Evolutionary conservation across 2,113 vertebrate species (phyloP).

Genomic region (Phoenicopterus ruber): DNA sequence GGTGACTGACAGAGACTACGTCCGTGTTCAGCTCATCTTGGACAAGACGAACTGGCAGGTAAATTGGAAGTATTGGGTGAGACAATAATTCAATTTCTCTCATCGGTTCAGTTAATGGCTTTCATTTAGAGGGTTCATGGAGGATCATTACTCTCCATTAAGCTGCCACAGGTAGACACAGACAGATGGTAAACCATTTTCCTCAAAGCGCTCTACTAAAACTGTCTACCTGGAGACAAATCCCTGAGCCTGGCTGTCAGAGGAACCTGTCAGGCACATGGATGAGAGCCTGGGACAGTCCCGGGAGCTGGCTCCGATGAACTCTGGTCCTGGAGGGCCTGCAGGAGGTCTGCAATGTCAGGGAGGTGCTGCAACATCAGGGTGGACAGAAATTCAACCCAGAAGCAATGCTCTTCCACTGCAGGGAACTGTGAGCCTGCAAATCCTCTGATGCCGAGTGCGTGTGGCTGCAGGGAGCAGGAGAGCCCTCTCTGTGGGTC

Average conservation of each 20-base stretch:
- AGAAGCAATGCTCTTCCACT: background rate
- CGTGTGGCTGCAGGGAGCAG: background rate
- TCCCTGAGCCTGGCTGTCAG: background rate
- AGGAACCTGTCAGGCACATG: background rate
- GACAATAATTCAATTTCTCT: constrained; percentile 26
- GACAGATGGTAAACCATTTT: background rate
- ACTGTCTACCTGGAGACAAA: background rate
- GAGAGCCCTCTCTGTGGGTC: background rate
- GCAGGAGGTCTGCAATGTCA: background rate
- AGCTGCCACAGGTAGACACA: constrained; percentile 7
- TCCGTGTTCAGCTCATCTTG: background rate
- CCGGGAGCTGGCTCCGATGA: background rate
- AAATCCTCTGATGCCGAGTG: background rate
- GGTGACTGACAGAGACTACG: background rate
- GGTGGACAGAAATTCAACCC: background rate
- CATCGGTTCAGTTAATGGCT: constrained; percentile 18
- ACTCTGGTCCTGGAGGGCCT: background rate
- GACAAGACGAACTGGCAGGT: background rate
- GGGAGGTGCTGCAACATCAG: background rate
- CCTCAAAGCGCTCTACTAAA: background rate
- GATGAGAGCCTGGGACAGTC: background rate
- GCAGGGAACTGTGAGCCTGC: background rate
- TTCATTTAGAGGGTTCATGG: constrained; percentile 1
- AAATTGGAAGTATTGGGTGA: constrained; percentile 7
- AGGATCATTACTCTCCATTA: constrained; percentile 42